A percentile compares a stretch with the other conserved stretches of the same genome.
Evolutionary conservation across 2,113 vertebrate genomes (phyloP).

Genomic region (Oceanodroma tethys): DNA sequence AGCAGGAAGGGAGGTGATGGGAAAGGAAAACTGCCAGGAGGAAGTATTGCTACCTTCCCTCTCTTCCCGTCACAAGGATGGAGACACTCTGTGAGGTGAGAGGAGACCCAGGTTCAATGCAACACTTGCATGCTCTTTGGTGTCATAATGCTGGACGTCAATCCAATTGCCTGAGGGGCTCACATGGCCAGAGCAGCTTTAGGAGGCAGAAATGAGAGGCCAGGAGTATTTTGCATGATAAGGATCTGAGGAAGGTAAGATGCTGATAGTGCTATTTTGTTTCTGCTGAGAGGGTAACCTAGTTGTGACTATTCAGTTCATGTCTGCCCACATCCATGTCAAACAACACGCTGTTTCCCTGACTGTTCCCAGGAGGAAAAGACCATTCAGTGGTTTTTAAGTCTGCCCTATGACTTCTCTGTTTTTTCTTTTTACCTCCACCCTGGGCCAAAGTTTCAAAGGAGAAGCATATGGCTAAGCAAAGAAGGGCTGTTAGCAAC

Average conservation of each 20-base stretch:
- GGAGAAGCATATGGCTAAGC: neutral
- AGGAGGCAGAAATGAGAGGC: neutral
- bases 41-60: neutral
- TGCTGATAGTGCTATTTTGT: neutral
- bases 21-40: neutral
- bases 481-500: neutral
- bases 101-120: neutral
- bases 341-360: neutral
- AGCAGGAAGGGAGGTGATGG: neutral
- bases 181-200: neutral
- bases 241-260: neutral
- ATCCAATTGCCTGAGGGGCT: neutral
- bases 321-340: neutral
- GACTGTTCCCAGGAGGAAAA: neutral
- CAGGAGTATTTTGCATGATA: neutral
- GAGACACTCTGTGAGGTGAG: neutral
- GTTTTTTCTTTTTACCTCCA: neutral
- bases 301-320: neutral
- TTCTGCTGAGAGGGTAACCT: neutral
- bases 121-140: neutral
- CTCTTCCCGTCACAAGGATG: neutral
- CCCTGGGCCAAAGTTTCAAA: neutral
- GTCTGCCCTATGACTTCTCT: neutral
- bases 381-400: neutral
- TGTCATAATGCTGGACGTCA: neutral